A percentile compares a stretch with the other conserved stretches of the same genome.
phyloP scores from a whole-genome alignment of 2,797 vertebrate species.

The Schizopygopsis pylzovi region DNA sequence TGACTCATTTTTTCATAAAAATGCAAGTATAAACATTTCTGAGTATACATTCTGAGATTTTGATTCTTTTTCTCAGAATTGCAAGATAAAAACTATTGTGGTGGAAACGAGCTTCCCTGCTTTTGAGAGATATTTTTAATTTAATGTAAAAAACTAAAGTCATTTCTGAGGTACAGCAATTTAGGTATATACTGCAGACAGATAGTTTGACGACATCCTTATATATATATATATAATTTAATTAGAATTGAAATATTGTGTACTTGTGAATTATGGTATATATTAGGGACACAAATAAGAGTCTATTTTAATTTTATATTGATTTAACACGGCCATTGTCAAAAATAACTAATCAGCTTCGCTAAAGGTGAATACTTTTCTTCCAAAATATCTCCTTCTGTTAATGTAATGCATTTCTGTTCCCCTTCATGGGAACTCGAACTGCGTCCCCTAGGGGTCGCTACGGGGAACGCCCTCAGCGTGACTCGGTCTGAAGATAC shows the following conservation, averaged over 20 bases:
- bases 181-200: too few species aligned
- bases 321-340: background rate
- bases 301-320: background rate
- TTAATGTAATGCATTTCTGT: conserved; percentile 15
- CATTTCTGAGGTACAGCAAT: background rate
- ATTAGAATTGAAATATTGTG: background rate
- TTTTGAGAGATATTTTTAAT: background rate
- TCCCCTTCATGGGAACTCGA: too few species aligned
- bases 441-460: too few species aligned
- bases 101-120: too few species aligned
- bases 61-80: too few species aligned
- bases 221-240: too few species aligned
- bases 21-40: too few species aligned
- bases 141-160: background rate
- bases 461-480: too few species aligned
- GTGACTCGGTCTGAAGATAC: too few species aligned
- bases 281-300: background rate
- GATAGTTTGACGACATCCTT: background rate
- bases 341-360: background rate
- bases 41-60: too few species aligned
- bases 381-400: background rate
- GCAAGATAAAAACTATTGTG: too few species aligned
- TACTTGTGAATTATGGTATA: background rate
- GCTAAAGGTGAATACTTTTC: background rate
- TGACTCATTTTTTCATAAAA: too few species aligned